Evolutionary conservation across 2,113 vertebrate genomes (phyloP), one percentile per base, ranked within the genome.

Genomic region (Archilochus colubris): DNA sequence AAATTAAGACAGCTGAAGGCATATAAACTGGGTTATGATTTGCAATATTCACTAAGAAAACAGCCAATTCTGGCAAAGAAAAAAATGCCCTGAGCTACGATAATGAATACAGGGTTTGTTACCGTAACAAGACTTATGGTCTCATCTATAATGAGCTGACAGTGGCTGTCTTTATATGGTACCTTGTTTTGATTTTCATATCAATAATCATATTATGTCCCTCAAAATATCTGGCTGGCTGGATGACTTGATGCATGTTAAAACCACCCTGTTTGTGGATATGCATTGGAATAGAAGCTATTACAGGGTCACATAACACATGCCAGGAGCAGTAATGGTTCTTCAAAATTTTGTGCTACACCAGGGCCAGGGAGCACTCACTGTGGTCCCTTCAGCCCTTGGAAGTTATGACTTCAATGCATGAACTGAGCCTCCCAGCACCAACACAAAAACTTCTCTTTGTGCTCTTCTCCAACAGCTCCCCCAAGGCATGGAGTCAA

Each of bases 181-280:
- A 89, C 86, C 78, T 94, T 96, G 91, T 95, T 97, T 97, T 87
- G 70, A 94, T 91, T 92, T 94, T 94, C 89, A 48, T 94, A 94
- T 92, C 91, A 95, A 94, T 96, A 94, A 95, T 95, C 89, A 79
- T 69, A 92, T 91, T 95, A 92, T 89, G 63, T 62, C 44, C 28
- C 75, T 95, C 70, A 85, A 94, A 93, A 96, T 51, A 80, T 77
- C 84, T 92, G 81, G 36, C 50, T 89, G 84, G 30, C 63, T 88
- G 40, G 44, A 51, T 68, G 70, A 83, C 30, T 72, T 87, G 54
- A 68, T 48, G 43, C 59, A 79, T n/a, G 74, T 66, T 86, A 76
- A 93, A 95, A 83, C 19, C 53, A 86, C 82, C 89, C 74, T 76
- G 38, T 62, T 74, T 89, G 74, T 89, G 93, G 74, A 85, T 69